Percentiles rank a stretch among this genome's conserved stretches.
phyloP scores from a whole-genome alignment of 2,113 vertebrate genomes.

The Symphodus melops region DNA sequence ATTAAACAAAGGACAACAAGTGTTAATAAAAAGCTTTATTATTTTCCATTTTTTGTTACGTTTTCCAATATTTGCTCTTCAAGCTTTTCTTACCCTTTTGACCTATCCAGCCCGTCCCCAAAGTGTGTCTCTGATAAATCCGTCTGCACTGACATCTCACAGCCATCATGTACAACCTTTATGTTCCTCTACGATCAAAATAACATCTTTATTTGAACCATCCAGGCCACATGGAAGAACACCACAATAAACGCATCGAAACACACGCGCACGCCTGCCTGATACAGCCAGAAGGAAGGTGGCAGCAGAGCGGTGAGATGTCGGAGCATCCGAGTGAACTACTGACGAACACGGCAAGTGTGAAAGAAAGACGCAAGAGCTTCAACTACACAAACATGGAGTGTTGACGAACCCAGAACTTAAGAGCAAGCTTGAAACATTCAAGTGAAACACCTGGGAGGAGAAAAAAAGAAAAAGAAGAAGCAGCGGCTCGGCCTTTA shows the following conservation, averaged over 20 bases:
- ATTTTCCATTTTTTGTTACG: constrained; percentile 69
- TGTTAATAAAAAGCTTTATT: constrained; percentile 86
- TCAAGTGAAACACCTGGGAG: constrained; percentile 42
- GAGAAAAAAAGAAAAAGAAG: constrained; percentile 18
- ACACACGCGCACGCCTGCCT: background rate
- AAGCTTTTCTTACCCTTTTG: constrained; percentile 54
- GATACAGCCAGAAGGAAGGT: constrained; percentile 16
- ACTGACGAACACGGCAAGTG: constrained; percentile 66
- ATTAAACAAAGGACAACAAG: constrained; percentile 36
- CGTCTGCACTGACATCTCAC: constrained; percentile 52
- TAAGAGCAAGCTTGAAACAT: constrained; percentile 79
- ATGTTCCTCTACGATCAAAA: constrained; percentile 88
- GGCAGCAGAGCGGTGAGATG: constrained; percentile 21
- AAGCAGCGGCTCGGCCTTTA: constrained; percentile 55
- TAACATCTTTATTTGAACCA: constrained; percentile 55
- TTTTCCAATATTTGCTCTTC: constrained; percentile 70
- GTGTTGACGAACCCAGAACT: constrained; percentile 72
- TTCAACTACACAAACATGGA: constrained; percentile 72
- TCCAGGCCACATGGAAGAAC: constrained; percentile 51
- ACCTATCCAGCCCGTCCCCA: constrained; percentile 54
- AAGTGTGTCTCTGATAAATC: constrained; percentile 45
- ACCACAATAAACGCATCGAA: constrained; percentile 43
- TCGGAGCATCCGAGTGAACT: constrained; percentile 32
- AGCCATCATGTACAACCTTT: constrained; percentile 41
- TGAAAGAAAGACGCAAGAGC: constrained; percentile 1